Evolutionary conservation across 2,888 invertebrate genomes (phyloP).

Genomic region (Stenotaenia linearis): DNA sequence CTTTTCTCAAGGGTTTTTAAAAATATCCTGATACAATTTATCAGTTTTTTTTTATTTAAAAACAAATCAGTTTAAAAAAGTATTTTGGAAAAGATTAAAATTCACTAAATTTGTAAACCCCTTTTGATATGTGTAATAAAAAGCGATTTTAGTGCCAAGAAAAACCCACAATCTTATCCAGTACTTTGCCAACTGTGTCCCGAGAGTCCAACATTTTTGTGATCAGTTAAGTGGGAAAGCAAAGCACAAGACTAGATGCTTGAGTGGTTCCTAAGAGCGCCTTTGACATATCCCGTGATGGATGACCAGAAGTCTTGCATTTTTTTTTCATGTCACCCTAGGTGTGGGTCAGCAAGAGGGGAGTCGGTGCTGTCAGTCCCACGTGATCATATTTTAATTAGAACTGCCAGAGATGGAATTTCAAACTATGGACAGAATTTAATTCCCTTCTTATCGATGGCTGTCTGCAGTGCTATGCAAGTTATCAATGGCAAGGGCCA

Average conservation of each 20-base stretch:
- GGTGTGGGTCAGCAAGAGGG: conserved; percentile 8
- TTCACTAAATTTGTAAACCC: neutral
- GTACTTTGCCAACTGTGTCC: neutral
- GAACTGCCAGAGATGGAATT: conserved; percentile 21
- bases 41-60: neutral
- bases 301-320: conserved; percentile 21
- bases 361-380: neutral
- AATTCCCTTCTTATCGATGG: conserved; percentile 26
- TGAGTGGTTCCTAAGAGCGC: conserved; percentile 8
- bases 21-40: neutral
- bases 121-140: neutral
- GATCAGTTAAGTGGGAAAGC: conserved; percentile 21
- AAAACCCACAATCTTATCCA: conserved; percentile 17
- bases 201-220: conserved; percentile 5
- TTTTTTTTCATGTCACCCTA: conserved; percentile 13
- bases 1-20: neutral
- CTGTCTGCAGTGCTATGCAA: conserved; percentile 2
- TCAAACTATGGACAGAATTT: conserved; percentile 23
- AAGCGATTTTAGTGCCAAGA: neutral
- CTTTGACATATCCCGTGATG: conserved; percentile 21
- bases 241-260: conserved; percentile 23
- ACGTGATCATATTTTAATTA: conserved; percentile 20
- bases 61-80: too few relatives aligned
- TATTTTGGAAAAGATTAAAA: neutral
- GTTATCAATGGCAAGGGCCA: conserved; percentile 24